Evolutionary conservation across 30 jellyfish, hydroid and myxozoan species (phyloP).

Genomic region (Phacellophora camtschatica): DNA sequence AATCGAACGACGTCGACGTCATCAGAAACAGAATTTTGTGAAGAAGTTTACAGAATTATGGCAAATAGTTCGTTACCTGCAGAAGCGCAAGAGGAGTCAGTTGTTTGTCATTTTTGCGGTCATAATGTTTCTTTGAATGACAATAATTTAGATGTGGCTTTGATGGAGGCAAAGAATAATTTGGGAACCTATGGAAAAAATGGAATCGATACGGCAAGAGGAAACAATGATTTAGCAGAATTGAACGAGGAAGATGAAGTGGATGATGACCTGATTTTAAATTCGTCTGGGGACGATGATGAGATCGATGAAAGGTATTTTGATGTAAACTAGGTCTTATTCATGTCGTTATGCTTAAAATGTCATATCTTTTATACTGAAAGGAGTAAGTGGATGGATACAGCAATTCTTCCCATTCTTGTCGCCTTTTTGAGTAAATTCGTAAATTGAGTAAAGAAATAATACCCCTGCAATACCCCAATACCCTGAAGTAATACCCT

Average conservation of each 20-base stretch:
- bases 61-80: constrained; percentile 17
- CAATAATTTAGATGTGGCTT: constrained; percentile 51
- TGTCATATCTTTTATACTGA: too few relatives aligned
- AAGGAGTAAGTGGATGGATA: too few relatives aligned
- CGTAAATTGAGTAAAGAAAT: too few relatives aligned
- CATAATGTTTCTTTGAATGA: constrained; percentile 78
- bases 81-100: constrained; percentile 44
- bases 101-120: constrained; percentile 85
- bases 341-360: too few relatives aligned
- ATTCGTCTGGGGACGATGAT: too few relatives aligned
- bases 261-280: too few relatives aligned
- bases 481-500: too few relatives aligned
- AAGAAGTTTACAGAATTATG: constrained; percentile 63
- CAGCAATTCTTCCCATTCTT: too few relatives aligned
- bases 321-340: too few relatives aligned
- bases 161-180: constrained; percentile 72
- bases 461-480: too few relatives aligned
- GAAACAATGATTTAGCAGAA: constrained; percentile 5
- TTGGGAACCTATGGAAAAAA: constrained; percentile 21
- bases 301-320: too few relatives aligned
- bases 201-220: constrained; percentile 9
- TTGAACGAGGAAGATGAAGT: constrained; percentile 4
- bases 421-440: too few relatives aligned
- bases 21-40: constrained; percentile 48
- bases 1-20: constrained; percentile 12